These are phyloP conservation scores for Nudaria mundana DNA, from an alignment of 2,888 invertebrate species.

Conservation along the genomic window DNA sequence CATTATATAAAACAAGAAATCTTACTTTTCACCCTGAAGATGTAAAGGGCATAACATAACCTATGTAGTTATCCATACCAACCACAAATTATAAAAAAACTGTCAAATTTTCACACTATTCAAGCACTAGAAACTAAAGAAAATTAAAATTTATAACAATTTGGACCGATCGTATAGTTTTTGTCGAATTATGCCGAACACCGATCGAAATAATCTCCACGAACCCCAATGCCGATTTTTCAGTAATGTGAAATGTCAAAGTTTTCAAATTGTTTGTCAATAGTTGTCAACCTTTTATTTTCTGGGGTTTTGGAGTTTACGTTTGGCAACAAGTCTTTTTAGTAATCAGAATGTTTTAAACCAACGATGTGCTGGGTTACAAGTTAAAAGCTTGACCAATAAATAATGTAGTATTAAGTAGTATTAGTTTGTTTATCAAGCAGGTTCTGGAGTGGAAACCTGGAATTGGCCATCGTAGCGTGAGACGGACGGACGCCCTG, in stretches of 20 bases:
- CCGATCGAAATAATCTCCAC: constrained; percentile 37
- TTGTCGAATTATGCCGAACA: constrained; percentile 37
- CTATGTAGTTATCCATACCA: constrained; percentile 49
- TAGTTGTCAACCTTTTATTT: constrained; percentile 10
- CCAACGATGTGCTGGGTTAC: too few species aligned
- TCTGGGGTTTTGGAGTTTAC: constrained; percentile 7
- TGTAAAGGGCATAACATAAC: constrained; percentile 64
- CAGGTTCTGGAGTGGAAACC: too few species aligned
- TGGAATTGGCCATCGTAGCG: too few species aligned
- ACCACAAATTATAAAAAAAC: constrained; percentile 19
- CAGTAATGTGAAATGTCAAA: constrained; percentile 24
- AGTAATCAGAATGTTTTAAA: too few species aligned
- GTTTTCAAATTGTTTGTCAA: constrained; percentile 9
- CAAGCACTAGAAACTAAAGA: constrained; percentile 12
- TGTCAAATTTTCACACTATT: constrained; percentile 13
- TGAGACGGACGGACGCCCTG: too few species aligned
- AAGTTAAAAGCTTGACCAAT: too few species aligned
- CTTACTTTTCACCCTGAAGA: constrained; percentile 59
- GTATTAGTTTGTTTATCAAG: too few species aligned
- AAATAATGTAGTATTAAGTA: too few species aligned
- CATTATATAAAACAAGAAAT: constrained; percentile 31
- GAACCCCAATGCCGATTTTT: constrained; percentile 34
- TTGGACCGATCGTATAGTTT: constrained; percentile 24
- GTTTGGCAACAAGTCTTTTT: too few species aligned
- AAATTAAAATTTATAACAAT: constrained; percentile 15